Evolutionary conservation across 1,140 invertebrate species (phyloP), one percentile per base, ranked within the genome.

Genomic region (Drosophila mauritiana): DNA sequence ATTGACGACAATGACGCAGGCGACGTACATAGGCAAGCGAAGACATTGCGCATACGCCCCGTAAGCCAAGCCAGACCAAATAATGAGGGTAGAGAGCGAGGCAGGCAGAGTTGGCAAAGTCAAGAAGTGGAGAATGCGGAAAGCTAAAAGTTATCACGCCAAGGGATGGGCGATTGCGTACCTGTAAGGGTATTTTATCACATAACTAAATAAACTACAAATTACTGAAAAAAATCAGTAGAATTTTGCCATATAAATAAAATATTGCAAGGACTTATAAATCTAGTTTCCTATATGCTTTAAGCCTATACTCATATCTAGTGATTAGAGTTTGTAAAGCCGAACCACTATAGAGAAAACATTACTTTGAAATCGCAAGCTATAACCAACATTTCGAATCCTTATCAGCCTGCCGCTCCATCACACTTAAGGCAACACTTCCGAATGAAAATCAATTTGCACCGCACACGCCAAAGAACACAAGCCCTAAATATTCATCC

Each of bases 401-500:
- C 31, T 63, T 65, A 68, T 68, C 59, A 15, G 37, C 42, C 52
- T 27, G 52, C n/a, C 36, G 36, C 45, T 45, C 15, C 17, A 25
- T 46, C 46, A 39, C 46, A 73, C 46, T 72, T 73, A 17, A 39
- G 46, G 72, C 49, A 34, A 70, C 63, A 70, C 57, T 61, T 74
- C 43, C 51, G 36, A 78, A 82, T 69, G 55, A 57, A 78, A 80
- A 80, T 82, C 78, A 78, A 80, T 78, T 78, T 72, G 15, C 58
- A 20, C 20, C 39, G 15, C 52, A 73, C 17, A 73, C 13, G 53
- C 20, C 54, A 53, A 34, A 59, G 65, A 54, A 63, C 22, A 15
- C 59, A 34, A 46, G 57, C 22, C 22, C 37, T 17, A 49, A 73
- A 49, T 74, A 74, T 74, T 61, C 61, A 75, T 54, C 73, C 61